Base-by-base conservation (phyloP, 2,888 invertebrate species). In the Ctena decussata region DNA sequence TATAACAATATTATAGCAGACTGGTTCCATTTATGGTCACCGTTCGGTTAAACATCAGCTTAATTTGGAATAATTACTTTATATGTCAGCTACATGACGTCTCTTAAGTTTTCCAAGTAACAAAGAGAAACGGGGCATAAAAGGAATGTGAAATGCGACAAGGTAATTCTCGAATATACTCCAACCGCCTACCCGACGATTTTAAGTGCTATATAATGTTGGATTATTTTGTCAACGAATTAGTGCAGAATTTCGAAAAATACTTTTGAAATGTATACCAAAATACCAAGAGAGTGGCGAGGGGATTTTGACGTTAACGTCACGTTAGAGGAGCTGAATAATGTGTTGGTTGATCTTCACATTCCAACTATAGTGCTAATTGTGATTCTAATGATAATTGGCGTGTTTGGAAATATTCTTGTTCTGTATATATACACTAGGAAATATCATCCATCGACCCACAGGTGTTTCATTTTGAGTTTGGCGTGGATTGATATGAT, bases 401-500 rank as follows among this genome's bases (percentile, higher is more conserved):
- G 93, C 0, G 80, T 90, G 12, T 74, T 92, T 44, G 93, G 93
- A 11, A 93, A 93, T 80, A 84, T 84, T 32, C 75, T 93, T 1
- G 92, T 92, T 0, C 65, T 93, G 18, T 89, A 89, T 60, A 90
- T 93, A 0, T 93, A 93, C 80, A 88, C 90, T 11, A 80, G 77
- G 11, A 89, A 90, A 65, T 92, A 93, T 80, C 90, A 90, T 32
- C 84, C 90, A 0, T 91, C 92, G n/a, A 90, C 92, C 1, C 91
- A 92, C 18, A 83, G 92, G 15, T 87, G 87, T 32, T 93, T 91
- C 81, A 92, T 93, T 71, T 53, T 93, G 21, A 89, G 90, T 74
- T 81, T 93, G n/a, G 92, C 91, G 0, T 89, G 90, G 49, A 88
- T 92, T 18, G 93, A 93, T 73, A 72, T 93, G 24, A 86, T 93